A percentile compares a stretch with the other conserved stretches of the same genome.
Conservation (phyloP, 2,113 vertebrate genomes). For the Forbesichthys papilliferus region DNA sequence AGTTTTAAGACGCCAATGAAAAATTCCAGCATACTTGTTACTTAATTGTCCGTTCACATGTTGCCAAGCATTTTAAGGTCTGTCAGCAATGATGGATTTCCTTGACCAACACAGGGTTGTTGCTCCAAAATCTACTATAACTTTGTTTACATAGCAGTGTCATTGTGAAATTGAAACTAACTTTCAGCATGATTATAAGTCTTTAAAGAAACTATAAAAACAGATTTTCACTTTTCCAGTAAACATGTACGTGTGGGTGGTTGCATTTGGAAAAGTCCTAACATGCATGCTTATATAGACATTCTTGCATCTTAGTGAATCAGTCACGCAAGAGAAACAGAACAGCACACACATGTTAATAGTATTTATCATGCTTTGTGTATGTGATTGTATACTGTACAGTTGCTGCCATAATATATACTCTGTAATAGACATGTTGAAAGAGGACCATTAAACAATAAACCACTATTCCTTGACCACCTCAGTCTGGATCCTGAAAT, state of each 20-base stretch:
- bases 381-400: no score
- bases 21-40: constrained; percentile 45
- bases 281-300: neutral
- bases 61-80: constrained; percentile 36
- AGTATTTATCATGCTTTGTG: neutral
- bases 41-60: constrained; percentile 40
- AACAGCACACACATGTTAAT: constrained; percentile 4
- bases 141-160: no score
- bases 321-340: constrained; percentile 22
- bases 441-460: constrained; percentile 1
- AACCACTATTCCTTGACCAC: constrained; percentile 1
- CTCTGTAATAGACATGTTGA: constrained; percentile 14
- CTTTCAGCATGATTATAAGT: neutral
- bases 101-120: constrained; percentile 4
- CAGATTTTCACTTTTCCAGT: neutral
- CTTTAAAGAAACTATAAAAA: neutral
- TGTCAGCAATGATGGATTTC: constrained; percentile 45
- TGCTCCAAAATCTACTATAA: constrained; percentile 10
- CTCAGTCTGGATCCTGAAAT: neutral
- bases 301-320: constrained; percentile 2
- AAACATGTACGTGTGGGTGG: neutral
- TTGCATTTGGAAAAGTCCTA: neutral
- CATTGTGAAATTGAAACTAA: constrained; percentile 42
- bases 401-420: constrained; percentile 1
- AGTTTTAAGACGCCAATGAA: constrained; percentile 45